A percentile compares a stretch with the other conserved stretches of the same genome.
Evolutionary conservation across 2,888 invertebrate species (phyloP).

Genomic region (Leptothorax acervorum): DNA sequence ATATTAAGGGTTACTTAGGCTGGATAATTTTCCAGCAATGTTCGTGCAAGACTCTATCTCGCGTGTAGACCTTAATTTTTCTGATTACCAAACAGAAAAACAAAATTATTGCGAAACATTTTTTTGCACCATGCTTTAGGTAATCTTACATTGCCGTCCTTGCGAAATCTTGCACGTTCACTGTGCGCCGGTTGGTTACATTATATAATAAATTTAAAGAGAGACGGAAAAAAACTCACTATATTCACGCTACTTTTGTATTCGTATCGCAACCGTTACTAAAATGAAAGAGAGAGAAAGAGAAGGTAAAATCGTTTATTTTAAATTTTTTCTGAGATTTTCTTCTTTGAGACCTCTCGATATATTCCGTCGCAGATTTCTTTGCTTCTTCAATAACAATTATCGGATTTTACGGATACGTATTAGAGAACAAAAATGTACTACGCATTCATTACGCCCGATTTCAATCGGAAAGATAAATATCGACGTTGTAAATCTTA

Average conservation of each 20-base stretch:
- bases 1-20: not conserved
- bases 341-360: slow-evolving; percentile 29
- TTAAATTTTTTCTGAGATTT: slow-evolving; percentile 49
- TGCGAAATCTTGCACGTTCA: slow-evolving; percentile 13
- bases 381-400: not conserved
- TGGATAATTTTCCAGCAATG: not conserved
- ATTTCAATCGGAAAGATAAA: slow-evolving; percentile 30
- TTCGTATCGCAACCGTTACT: slow-evolving; percentile 55
- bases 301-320: not conserved
- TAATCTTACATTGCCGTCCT: not conserved
- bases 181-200: slow-evolving; percentile 12
- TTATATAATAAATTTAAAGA: slow-evolving; percentile 26
- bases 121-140: not conserved
- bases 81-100: not conserved
- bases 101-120: not conserved
- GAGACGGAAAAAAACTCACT: not conserved
- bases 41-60: not conserved
- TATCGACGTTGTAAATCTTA: slow-evolving; percentile 3
- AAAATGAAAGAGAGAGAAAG: not conserved
- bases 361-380: slow-evolving; percentile 29
- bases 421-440: slow-evolving; percentile 6
- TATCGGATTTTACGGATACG: slow-evolving; percentile 47
- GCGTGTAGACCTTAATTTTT: not conserved
- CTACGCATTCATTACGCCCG: slow-evolving; percentile 3
- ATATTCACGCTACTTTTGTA: slow-evolving; percentile 54